Evolutionary conservation across 2,797 vertebrate genomes (phyloP).

Genomic region (Rhinoraja longicauda): DNA sequence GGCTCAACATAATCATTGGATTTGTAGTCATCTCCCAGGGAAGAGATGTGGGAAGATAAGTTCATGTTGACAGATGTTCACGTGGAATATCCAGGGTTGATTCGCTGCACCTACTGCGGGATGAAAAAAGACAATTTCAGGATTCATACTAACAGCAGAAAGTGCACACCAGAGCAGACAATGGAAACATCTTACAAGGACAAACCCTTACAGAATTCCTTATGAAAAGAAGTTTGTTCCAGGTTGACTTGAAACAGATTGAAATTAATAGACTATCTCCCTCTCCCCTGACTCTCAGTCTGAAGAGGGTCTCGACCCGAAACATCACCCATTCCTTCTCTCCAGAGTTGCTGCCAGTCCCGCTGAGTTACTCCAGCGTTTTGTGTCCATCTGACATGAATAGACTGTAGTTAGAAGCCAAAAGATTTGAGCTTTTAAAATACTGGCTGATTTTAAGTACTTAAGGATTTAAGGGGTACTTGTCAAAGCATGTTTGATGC

Average conservation of each 20-base stretch:
- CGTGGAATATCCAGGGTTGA: neutral
- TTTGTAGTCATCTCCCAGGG: conserved; percentile 72
- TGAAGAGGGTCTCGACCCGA: no score
- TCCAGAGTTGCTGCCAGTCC: no score
- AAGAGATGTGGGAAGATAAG: conserved; percentile 76
- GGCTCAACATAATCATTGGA: conserved; percentile 79
- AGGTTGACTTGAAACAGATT: neutral
- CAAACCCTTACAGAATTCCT: neutral
- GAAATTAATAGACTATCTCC: neutral
- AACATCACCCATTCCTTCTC: no score
- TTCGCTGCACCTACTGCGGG: neutral
- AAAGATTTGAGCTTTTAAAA: neutral
- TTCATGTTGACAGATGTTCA: conserved; percentile 61
- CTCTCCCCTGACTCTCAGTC: no score
- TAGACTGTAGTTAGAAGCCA: neutral
- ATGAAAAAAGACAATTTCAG: neutral
- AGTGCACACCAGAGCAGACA: neutral
- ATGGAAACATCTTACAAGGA: neutral
- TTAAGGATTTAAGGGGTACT: neutral
- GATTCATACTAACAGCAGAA: neutral
- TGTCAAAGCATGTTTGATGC: neutral
- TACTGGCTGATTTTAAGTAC: neutral
- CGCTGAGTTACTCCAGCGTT: no score
- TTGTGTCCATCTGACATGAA: neutral
- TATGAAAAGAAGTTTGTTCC: neutral